phyloP scores from a whole-genome alignment of 2,113 vertebrate genomes.

The Semnornis frantzii region DNA sequence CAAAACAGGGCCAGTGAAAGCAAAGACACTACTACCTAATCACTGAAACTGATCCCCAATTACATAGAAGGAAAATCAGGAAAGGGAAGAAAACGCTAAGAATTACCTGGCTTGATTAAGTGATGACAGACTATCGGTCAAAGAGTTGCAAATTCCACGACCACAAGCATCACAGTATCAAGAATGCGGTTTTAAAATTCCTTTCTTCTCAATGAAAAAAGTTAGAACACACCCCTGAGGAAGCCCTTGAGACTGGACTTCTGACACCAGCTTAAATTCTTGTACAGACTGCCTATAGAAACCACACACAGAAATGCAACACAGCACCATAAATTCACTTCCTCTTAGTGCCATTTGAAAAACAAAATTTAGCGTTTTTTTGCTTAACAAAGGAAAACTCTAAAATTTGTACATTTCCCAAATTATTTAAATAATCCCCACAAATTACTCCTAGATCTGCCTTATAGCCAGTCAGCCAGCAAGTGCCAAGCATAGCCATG shows the following conservation, averaged over 20 bases:
- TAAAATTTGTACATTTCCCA: neutral
- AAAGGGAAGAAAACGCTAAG: neutral
- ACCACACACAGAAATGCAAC: neutral
- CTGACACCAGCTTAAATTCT: neutral
- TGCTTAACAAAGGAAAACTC: neutral
- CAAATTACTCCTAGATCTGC: neutral
- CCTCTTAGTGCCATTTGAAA: neutral
- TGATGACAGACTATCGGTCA: neutral
- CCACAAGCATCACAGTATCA: accelerated
- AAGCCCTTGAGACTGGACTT: neutral
- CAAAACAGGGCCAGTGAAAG: neutral
- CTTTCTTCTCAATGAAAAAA: neutral
- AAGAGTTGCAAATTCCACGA: neutral
- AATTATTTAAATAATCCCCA: slow-evolving; percentile 11
- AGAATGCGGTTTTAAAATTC: neutral
- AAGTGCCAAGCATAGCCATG: neutral
- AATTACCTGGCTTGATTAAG: neutral
- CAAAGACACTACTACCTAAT: neutral
- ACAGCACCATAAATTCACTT: neutral
- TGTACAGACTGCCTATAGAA: neutral
- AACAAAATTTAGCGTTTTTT: neutral
- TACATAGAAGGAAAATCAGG: neutral
- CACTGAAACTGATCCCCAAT: neutral
- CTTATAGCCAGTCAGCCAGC: neutral
- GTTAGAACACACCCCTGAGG: neutral